Percentiles rank a stretch among this genome's conserved stretches.
Evolutionary conservation across 2,888 invertebrate genomes (phyloP).

Genomic region (Ormyrus nitidulus): DNA sequence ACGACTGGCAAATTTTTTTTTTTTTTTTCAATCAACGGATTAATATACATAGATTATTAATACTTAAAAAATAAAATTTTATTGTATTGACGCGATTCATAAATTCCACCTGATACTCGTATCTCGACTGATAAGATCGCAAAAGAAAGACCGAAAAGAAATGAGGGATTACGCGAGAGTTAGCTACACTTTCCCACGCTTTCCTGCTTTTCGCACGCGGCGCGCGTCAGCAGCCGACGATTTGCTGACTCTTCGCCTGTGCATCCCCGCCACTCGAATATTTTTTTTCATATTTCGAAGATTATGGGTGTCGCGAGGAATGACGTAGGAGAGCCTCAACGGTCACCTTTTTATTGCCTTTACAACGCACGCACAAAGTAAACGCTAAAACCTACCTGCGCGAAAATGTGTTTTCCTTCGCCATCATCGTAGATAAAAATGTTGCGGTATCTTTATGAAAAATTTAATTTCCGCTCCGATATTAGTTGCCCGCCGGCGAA

Average conservation of each 20-base stretch:
- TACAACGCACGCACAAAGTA: neutral
- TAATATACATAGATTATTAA: too few relatives aligned
- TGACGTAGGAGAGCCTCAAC: neutral
- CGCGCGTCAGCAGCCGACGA: neutral
- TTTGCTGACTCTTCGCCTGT: neutral
- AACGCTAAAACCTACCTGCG: neutral
- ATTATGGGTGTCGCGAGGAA: conserved; percentile 9
- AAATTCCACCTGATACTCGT: neutral
- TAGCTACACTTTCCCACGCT: neutral
- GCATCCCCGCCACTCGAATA: neutral
- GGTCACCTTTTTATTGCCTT: conserved; percentile 10
- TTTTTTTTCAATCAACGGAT: too few relatives aligned
- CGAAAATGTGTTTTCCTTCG: neutral
- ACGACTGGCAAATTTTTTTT: too few relatives aligned
- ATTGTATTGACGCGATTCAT: conserved; percentile 22
- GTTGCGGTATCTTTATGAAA: neutral
- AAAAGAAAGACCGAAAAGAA: neutral
- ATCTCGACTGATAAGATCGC: neutral
- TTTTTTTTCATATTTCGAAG: conserved; percentile 4
- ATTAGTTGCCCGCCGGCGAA: too few relatives aligned
- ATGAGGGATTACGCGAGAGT: conserved; percentile 3
- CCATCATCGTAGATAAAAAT: conserved; percentile 41
- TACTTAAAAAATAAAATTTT: too few relatives aligned
- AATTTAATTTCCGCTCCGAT: neutral
- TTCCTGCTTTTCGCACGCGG: neutral